Evolutionary conservation across 2,113 vertebrate genomes (phyloP), one percentile per base, ranked within the genome.

Genomic region (Echinops telfairi): DNA sequence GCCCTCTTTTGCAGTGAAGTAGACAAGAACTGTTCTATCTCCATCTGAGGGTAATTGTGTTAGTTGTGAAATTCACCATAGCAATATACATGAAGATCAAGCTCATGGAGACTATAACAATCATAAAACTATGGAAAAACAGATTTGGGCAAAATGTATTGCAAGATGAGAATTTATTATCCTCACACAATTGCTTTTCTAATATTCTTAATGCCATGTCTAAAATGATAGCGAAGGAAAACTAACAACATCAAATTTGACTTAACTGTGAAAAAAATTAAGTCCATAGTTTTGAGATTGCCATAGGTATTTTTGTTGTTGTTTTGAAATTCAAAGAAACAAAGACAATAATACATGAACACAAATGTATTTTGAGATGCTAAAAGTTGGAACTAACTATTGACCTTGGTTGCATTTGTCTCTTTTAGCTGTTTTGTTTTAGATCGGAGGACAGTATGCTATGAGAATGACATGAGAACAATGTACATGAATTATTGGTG

Each of bases 81-180:
- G 53, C 36, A 31, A 38, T 17, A 88, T 57, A 47, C 71, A 84
- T 5, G 11, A 87, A 86, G 83, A 86, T 84, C 62, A 79, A 87
- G 89, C 92, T 94, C 92, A 91, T 95, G 80, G 95, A 89, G 95
- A 96, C 94, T 64, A 62, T 22, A 94, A 92, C 77, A 57, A 91
- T 79, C 77, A 58, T 31, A 11, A 78, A 93, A 14, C 92, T 81
- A 40, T 92, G 90, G 57, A 86, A 66, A 90, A 96, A 92, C 0
- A 92, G 86, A 95, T 93, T 88, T 43, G 71, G 80, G 85, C 60
- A 77, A 75, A 94, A 84, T 3, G 3, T 62, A 8, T 1, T 19
- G 77, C 53, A 53, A 79, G 70, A 88, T 60, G 83, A 89, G 88
- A 75, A n/a, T 71, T 31, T 0, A 0, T 38, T 7, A 58, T 68